phyloP scores from a whole-genome alignment of 2,113 vertebrate genomes.

The Rhinogobius similis region DNA sequence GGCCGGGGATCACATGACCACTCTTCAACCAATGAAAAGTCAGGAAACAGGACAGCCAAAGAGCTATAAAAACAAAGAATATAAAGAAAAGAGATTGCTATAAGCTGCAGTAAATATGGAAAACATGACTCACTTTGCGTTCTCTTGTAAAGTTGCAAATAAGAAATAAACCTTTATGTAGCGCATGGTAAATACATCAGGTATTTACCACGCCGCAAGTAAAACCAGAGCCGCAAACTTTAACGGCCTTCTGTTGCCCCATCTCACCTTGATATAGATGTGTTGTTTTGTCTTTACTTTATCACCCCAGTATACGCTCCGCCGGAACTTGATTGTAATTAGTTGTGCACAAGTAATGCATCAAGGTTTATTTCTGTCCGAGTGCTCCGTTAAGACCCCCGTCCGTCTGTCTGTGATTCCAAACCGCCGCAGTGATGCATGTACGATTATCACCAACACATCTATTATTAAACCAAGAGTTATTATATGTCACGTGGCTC shows the following conservation, averaged over 20 bases:
- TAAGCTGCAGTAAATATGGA: too few species aligned
- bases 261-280: neutral
- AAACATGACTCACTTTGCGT: neutral
- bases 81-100: too few species aligned
- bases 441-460: neutral
- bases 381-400: neutral
- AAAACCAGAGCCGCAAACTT: neutral
- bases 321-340: neutral
- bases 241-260: neutral
- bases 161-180: neutral
- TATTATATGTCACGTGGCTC: neutral
- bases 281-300: neutral
- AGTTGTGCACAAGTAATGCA: neutral
- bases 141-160: neutral
- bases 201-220: neutral
- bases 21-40: too few species aligned
- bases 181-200: neutral
- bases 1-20: too few species aligned
- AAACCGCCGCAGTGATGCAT: neutral
- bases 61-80: too few species aligned
- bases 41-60: too few species aligned
- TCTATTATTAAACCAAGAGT: neutral
- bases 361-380: constrained; percentile 4
- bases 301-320: too few species aligned
- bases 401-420: neutral